A percentile compares a stretch with the other conserved stretches of the same genome.
Evolutionary conservation across 2,113 vertebrate genomes (phyloP).

Genomic region (Protobothrops mucrosquamatus): DNA sequence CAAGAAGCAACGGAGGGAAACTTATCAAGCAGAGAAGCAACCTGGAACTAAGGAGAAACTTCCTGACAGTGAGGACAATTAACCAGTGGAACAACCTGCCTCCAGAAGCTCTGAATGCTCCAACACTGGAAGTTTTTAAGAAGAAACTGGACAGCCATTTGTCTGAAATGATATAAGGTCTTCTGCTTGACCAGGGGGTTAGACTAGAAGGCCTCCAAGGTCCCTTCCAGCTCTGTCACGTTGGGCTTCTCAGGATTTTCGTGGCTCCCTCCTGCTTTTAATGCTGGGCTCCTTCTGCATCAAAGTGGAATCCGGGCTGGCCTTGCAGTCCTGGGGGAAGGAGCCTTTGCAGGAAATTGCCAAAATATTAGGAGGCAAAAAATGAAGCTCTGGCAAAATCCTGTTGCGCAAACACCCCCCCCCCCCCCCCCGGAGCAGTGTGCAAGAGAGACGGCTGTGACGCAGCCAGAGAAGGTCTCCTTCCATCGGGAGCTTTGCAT

Average conservation of each 20-base stretch:
- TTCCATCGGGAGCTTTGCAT: conserved; percentile 34
- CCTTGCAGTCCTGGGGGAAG: conserved; percentile 28
- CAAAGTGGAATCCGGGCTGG: conserved; percentile 9
- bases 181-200: too few species aligned
- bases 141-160: too few species aligned
- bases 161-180: too few species aligned
- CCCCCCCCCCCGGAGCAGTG: neutral
- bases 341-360: neutral
- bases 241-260: conserved; percentile 42
- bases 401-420: neutral
- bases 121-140: too few species aligned
- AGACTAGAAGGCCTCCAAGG: too few species aligned
- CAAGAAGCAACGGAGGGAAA: too few species aligned
- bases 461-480: neutral
- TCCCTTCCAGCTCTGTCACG: too few species aligned
- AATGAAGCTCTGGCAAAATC: neutral
- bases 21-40: too few species aligned
- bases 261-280: neutral
- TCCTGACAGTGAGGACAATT: too few species aligned
- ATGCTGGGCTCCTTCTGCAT: conserved; percentile 24
- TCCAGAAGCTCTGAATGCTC: too few species aligned
- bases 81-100: too few species aligned
- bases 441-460: neutral
- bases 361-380: neutral
- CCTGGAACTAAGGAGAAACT: too few species aligned